Base-by-base conservation (phyloP, 1,140 invertebrate genomes). In the Listronotus bonariensis region DNA sequence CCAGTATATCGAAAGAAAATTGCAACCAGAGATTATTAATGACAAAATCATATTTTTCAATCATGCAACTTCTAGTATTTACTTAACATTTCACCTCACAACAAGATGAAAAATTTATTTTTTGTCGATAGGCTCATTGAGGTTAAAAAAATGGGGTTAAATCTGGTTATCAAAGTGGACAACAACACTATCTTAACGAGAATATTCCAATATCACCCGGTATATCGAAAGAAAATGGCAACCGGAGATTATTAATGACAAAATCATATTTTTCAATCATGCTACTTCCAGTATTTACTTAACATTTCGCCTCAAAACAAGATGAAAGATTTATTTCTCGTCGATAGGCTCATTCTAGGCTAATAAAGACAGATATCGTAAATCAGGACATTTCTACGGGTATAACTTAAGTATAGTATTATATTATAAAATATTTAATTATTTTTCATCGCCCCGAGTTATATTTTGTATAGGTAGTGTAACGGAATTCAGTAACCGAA, bases 391-490 rank as follows among this genome's bases (percentile, higher is more conserved):
- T 46, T 46, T 46, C 17, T 46, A 46, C 43, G n/a, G 43, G 14
- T 46, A 46, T 18, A 15, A 46, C 43, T 15, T 46, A 46, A 46
- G 15, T 46, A 46, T 46, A 46, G 43, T 46, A 46, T 46, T 46
- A 46, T 46, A 46, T 46, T 46, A 46, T 18, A 46, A 46, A 46
- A 46, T 46, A 18, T 46, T 46, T 46, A 46, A 46, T 46, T 46
- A 46, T 46, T 34, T 46, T 46, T 46, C 5, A 5, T 18, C 17
- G 43, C 43, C 43, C 17, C 3, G 43, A 11, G 43, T 46, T 5
- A 5, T 46, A 46, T 46, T 46, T 18, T 46, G 8, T 46, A 46
- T 46, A 46, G 43, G 43, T 17, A 46, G 43, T 42, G 43, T 46
- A 46, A 46, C 43, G 43, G 43, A 15, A 46, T 46, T 46, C 43